A percentile compares a stretch with the other conserved stretches of the same genome.
Conservation (phyloP, 2,113 vertebrate species). For the Isurus oxyrinchus region DNA sequence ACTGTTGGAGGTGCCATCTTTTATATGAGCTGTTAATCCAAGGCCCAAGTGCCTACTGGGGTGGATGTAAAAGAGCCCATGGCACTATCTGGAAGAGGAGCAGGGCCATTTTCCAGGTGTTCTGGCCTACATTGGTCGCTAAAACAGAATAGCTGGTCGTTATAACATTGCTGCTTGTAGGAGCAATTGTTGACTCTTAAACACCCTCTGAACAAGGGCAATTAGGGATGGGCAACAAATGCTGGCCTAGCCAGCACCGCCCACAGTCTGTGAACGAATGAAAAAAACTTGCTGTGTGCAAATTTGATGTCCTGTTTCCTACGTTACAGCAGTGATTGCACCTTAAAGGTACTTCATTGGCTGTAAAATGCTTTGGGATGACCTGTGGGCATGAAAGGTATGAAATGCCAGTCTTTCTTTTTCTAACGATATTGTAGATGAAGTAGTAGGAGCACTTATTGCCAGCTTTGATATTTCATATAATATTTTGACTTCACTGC, state of each 20-base stretch:
- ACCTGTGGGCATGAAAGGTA: not conserved
- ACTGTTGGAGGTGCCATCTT: not conserved
- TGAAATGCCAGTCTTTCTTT: not conserved
- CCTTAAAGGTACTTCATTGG: not conserved
- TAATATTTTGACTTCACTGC: not conserved
- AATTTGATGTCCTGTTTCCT: not conserved
- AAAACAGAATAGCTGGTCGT: not conserved
- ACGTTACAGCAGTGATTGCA: not conserved
- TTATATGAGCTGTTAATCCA: not conserved
- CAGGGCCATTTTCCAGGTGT: not conserved
- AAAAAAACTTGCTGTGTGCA: not conserved
- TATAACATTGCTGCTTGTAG: not conserved
- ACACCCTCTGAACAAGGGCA: too few relatives aligned
- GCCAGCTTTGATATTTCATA: not conserved
- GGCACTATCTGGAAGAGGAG: not conserved
- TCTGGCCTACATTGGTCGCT: not conserved
- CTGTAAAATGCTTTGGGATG: not conserved
- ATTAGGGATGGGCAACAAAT: too few relatives aligned
- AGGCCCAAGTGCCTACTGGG: not conserved
- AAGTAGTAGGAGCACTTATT: not conserved
- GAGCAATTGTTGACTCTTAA: not conserved
- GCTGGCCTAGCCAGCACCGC: too few relatives aligned
- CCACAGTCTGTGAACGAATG: too few relatives aligned
- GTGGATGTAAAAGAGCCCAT: not conserved
- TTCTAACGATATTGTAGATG: not conserved